Percentiles rank a stretch among this genome's conserved stretches.
These are phyloP conservation scores for Callyntrura guangdongensis DNA, from an alignment of 2,888 invertebrate species.

Conservation along the genomic window DNA sequence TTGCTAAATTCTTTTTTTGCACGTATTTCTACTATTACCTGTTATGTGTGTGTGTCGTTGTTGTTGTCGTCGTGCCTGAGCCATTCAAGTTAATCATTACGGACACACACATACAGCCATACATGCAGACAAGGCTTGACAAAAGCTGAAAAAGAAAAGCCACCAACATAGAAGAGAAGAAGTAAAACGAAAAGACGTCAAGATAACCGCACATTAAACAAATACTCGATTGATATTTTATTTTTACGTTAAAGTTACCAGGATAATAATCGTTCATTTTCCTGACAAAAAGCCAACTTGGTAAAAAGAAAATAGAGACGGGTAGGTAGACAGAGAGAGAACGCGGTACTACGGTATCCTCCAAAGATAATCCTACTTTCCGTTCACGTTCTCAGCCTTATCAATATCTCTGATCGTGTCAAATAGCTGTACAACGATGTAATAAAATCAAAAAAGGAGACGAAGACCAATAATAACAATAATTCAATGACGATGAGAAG, in stretches of 20 bases:
- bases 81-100: too few relatives aligned
- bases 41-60: background rate
- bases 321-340: background rate
- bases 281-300: background rate
- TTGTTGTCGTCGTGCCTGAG: background rate
- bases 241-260: conserved; percentile 48
- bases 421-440: conserved; percentile 73
- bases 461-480: conserved; percentile 50
- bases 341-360: background rate
- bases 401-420: conserved; percentile 72
- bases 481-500: conserved; percentile 54
- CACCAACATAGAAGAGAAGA: background rate
- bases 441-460: conserved; percentile 66
- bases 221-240: conserved; percentile 20
- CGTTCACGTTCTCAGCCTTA: conserved; percentile 62
- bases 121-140: background rate
- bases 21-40: background rate
- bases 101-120: background rate
- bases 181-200: conserved; percentile 19
- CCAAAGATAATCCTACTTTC: conserved; percentile 23
- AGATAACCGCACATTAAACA: conserved; percentile 2
- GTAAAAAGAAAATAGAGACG: background rate
- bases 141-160: background rate
- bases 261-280: conserved; percentile 46
- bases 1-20: background rate